Evolutionary conservation across 1,140 invertebrate genomes (phyloP).

Genomic region (Drosophila triauraria): DNA sequence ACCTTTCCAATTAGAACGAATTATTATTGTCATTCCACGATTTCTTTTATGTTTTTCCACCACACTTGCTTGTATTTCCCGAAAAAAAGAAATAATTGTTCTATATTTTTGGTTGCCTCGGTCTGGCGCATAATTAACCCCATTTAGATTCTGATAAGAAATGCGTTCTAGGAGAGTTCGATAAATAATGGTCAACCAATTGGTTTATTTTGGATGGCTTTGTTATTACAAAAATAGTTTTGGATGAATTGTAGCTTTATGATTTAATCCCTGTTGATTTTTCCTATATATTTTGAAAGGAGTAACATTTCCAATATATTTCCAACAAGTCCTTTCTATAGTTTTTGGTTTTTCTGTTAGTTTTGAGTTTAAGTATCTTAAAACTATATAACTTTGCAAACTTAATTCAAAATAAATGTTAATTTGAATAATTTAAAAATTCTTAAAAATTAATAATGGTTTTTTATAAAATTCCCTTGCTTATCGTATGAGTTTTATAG

Average conservation of each 20-base stretch:
- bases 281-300: neutral
- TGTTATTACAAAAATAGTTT: neutral
- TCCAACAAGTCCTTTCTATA: too few relatives aligned
- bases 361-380: neutral
- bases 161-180: neutral
- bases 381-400: too few relatives aligned
- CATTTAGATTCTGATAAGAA: conserved; percentile 27
- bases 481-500: neutral
- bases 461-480: neutral
- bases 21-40: conserved; percentile 36
- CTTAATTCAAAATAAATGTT: too few relatives aligned
- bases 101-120: conserved; percentile 2
- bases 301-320: neutral
- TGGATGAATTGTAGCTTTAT: neutral
- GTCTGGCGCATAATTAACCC: conserved; percentile 6
- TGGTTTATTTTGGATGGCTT: neutral
- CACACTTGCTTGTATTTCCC: neutral
- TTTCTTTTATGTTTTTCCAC: conserved; percentile 18
- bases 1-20: conserved; percentile 44
- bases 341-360: neutral
- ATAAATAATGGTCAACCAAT: neutral
- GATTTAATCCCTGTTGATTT: neutral
- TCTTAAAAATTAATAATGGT: neutral
- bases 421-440: neutral
- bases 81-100: conserved; percentile 23